A percentile compares a stretch with the other conserved stretches of the same genome.
phyloP scores from a whole-genome alignment of 2,888 invertebrate species.

The Nomada lathburiana region DNA sequence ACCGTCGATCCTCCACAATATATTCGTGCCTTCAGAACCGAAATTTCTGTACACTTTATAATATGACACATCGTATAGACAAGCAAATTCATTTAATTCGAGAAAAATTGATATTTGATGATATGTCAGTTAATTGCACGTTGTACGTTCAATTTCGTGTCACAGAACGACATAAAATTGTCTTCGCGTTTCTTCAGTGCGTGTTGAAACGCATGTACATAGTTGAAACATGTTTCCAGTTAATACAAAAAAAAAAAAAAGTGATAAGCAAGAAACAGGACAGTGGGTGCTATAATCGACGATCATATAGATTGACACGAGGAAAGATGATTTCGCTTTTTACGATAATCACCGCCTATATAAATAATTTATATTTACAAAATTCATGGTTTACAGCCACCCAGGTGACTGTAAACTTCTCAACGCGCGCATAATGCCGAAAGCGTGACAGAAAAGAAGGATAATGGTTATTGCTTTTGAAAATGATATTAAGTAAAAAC shows the following conservation, averaged over 20 bases:
- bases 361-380: slow-evolving; percentile 18
- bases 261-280: not conserved
- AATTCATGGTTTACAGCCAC: not conserved
- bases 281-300: not conserved
- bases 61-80: not conserved
- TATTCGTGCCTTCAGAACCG: too few relatives aligned
- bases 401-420: not conserved
- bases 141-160: too few relatives aligned
- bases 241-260: not conserved
- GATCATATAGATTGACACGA: not conserved
- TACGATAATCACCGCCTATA: not conserved
- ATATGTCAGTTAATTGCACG: not conserved
- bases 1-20: too few relatives aligned
- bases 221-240: not conserved
- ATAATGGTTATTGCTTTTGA: slow-evolving; percentile 18
- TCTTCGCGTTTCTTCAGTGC: not conserved
- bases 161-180: not conserved
- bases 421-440: not conserved
- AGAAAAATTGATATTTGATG: not conserved
- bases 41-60: too few relatives aligned
- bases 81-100: not conserved
- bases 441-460: not conserved
- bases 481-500: not conserved
- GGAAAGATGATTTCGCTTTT: not conserved
- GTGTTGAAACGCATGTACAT: not conserved